Percentiles rank a stretch among this genome's conserved stretches.
These are phyloP conservation scores for Xylota segnis DNA, from an alignment of 2,888 invertebrate species.

Conservation along the genomic window DNA sequence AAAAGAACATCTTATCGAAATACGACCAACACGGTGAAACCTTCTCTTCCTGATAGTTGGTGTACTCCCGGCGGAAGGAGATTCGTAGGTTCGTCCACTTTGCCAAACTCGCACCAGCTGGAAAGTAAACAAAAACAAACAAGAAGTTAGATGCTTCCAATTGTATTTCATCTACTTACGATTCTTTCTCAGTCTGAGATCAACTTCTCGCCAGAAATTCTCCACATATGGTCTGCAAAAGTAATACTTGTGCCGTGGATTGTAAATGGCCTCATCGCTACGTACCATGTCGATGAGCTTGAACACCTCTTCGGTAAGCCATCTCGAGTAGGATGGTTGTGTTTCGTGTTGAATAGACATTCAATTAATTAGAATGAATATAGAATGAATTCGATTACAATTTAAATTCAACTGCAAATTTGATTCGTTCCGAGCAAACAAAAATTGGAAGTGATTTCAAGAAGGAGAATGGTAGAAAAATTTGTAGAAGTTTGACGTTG, in stretches of 20 bases:
- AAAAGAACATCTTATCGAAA: conserved; percentile 83
- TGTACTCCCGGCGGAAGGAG: conserved; percentile 83
- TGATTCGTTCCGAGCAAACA: conserved; percentile 51
- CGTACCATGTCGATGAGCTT: conserved; percentile 83
- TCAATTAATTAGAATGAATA: not conserved
- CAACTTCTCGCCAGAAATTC: conserved; percentile 83
- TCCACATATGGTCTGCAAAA: conserved; percentile 84
- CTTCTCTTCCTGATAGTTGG: conserved; percentile 82
- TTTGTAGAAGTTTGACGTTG: conserved; percentile 61
- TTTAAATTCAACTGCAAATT: conserved; percentile 29
- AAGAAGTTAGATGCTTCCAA: not conserved
- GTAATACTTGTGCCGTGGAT: conserved; percentile 83
- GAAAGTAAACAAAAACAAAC: not conserved
- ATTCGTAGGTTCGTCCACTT: conserved; percentile 84
- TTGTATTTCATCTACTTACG: conserved; percentile 77
- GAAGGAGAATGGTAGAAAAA: conserved; percentile 39
- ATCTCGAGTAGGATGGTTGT: conserved; percentile 79
- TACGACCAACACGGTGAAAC: conserved; percentile 83
- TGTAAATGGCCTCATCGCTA: conserved; percentile 83
- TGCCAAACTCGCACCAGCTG: conserved; percentile 82
- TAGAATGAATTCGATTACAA: not conserved
- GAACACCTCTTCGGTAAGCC: conserved; percentile 83
- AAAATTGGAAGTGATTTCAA: conserved; percentile 70
- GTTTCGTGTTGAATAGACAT: conserved; percentile 42
- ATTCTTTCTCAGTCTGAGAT: conserved; percentile 82